A percentile compares a stretch with the other conserved stretches of the same genome.
phyloP scores from a whole-genome alignment of 1,140 invertebrate species.

The Lutraria rhynchaena region DNA sequence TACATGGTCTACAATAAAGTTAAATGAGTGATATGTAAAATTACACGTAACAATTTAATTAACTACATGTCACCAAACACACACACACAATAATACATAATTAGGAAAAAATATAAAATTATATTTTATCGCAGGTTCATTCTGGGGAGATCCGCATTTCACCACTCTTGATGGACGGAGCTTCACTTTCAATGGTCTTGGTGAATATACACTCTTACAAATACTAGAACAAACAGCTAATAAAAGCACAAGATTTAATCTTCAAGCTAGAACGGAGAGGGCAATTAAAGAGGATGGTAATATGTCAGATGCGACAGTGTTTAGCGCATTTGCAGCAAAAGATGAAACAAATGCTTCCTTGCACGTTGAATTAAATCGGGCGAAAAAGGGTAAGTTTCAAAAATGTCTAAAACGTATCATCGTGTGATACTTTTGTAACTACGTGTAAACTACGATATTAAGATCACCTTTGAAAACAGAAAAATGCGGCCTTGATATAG shows the following conservation, averaged over 20 bases:
- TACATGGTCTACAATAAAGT: neutral
- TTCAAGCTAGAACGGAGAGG: too few species aligned
- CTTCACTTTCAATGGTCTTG: too few species aligned
- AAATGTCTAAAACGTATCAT: too few species aligned
- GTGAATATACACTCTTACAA: too few species aligned
- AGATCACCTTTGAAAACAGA: too few species aligned
- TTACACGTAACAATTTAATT: neutral
- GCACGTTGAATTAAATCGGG: slow-evolving; percentile 44
- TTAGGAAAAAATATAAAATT: too few species aligned
- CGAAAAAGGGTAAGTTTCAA: slow-evolving; percentile 43
- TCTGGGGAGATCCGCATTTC: slow-evolving; percentile 30
- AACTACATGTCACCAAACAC: neutral
- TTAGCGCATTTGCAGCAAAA: slow-evolving; percentile 62
- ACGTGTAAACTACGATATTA: too few species aligned
- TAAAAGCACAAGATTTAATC: slow-evolving; percentile 61
- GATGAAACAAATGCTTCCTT: slow-evolving; percentile 37
- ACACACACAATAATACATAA: too few species aligned
- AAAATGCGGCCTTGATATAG: too few species aligned
- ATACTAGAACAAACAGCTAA: slow-evolving; percentile 22
- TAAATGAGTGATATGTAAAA: neutral
- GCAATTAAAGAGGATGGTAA: too few species aligned
- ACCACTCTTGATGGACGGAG: neutral
- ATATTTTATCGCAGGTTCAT: neutral
- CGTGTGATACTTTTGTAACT: too few species aligned
- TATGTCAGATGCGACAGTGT: too few species aligned